Conservation (phyloP, 2,797 vertebrate genomes). For the Oreortyx pictus region DNA sequence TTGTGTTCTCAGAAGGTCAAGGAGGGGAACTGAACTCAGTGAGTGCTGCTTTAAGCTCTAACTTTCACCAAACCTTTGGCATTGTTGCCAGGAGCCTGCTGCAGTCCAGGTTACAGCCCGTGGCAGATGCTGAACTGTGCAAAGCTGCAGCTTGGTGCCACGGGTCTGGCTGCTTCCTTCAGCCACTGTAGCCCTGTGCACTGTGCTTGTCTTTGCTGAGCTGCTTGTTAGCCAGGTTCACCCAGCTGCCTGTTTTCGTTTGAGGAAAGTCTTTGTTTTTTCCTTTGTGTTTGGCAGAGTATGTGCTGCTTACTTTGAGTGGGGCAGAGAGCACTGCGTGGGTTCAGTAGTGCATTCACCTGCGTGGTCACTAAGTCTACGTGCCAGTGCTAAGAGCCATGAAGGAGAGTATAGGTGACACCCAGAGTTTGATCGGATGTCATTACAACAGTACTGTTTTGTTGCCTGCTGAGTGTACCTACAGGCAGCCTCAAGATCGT, state of each 20-base stretch:
- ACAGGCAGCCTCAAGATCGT: neutral
- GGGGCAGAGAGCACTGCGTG: neutral
- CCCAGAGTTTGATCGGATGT: neutral
- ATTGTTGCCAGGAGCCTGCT: neutral
- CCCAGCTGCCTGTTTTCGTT: neutral
- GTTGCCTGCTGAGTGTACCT: neutral
- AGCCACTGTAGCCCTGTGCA: fast-evolving
- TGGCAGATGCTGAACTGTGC: neutral
- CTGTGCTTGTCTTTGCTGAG: neutral
- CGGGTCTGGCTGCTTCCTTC: neutral
- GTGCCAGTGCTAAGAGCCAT: neutral
- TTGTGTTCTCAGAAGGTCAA: neutral
- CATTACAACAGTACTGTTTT: neutral
- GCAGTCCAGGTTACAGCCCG: neutral
- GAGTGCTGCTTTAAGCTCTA: fast-evolving
- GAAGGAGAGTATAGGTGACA: neutral
- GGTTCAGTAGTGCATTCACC: neutral
- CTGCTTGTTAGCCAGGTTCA: neutral
- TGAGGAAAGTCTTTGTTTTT: neutral
- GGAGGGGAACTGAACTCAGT: neutral
- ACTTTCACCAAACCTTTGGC: too few relatives aligned
- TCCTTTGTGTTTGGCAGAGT: neutral
- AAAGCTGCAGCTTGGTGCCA: neutral
- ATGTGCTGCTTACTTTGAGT: fast-evolving
- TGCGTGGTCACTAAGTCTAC: fast-evolving